Evolutionary conservation across 2,113 vertebrate genomes (phyloP), one percentile per base, ranked within the genome.

Genomic region (Clarias magur): DNA sequence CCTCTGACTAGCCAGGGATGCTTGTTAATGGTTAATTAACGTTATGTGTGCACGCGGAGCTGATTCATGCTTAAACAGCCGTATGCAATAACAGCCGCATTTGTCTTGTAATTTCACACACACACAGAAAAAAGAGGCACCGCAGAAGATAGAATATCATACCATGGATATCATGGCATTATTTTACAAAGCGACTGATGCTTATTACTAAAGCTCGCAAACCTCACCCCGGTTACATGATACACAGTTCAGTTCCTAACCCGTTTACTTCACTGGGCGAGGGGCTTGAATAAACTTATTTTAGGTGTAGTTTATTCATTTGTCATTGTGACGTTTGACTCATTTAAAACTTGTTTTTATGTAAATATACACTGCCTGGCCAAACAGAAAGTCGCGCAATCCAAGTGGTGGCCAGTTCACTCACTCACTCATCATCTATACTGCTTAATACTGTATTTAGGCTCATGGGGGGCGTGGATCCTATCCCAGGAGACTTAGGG

Each of bases 1-100:
- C 48, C 67, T 73, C 11, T 72, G 16, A 25, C 72, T 21, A 84
- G 27, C 23, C 21, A 34, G 21, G 21, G 7, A 17, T 38, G 48
- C 67, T 73, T 73, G 67, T 73, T 59, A 84, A 84, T 73, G 67
- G 30, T 42, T 72, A 72, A 73, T 70, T 84, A 38, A 25, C 10
- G 70, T 83, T 83, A 70, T 57, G 30, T 70, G 65, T 57, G 9
- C 9, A 21, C 48, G 0, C 13, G 25, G 60, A n/a, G 60, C 6
- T 19, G 9, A 65, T 53, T n/a, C 53, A n/a, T 67, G 38, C 80
- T 82, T n/a, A 67, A 63, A 53, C 25, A 0, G 5, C 34, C 34
- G 2, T 21, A 42, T 56, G 53, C 4, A 17, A n/a, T 42, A 76
- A 76, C 42, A 25, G 48, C 13, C 23, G 53, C 73, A 54, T 54